Percentiles rank a stretch among this genome's conserved stretches.
Conservation (phyloP, 1,140 invertebrate genomes). For the Caenorhabditis tropicalis region DNA sequence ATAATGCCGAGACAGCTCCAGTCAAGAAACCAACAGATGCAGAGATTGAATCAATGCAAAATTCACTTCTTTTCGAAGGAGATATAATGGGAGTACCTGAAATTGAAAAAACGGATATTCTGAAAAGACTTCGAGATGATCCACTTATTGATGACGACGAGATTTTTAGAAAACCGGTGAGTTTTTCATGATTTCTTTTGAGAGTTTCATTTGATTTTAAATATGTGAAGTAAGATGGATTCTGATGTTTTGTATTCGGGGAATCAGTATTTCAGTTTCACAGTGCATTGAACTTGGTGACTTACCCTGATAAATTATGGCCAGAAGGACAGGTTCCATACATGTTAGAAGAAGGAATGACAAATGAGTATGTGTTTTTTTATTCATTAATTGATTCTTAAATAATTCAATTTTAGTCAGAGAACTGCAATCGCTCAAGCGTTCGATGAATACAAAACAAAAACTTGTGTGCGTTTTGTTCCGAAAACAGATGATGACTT, state of each 20-base stretch:
- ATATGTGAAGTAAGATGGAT: no score
- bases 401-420: constrained; percentile 62
- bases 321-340: constrained; percentile 66
- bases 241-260: not conserved
- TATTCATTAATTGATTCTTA: not conserved
- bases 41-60: constrained; percentile 70
- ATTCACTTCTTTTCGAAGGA: constrained; percentile 69
- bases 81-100: constrained; percentile 67
- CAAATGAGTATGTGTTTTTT: constrained; percentile 59
- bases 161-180: constrained; percentile 64
- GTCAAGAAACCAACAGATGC: constrained; percentile 63
- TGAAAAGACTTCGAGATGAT: constrained; percentile 42
- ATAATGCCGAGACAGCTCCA: constrained; percentile 64
- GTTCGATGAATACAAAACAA: constrained; percentile 71
- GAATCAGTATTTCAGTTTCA: constrained; percentile 61
- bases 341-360: constrained; percentile 72
- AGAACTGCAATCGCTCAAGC: constrained; percentile 71
- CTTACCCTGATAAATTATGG: constrained; percentile 71
- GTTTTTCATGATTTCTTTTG: no score
- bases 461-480: constrained; percentile 70
- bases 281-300: constrained; percentile 69
- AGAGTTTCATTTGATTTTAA: no score
- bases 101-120: constrained; percentile 48
- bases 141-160: constrained; percentile 55
- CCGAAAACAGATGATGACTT: constrained; percentile 65